Percentiles rank a stretch among this genome's conserved stretches.
phyloP scores from a whole-genome alignment of 2,888 invertebrate species.

The Pollenia griseotomentosa region DNA sequence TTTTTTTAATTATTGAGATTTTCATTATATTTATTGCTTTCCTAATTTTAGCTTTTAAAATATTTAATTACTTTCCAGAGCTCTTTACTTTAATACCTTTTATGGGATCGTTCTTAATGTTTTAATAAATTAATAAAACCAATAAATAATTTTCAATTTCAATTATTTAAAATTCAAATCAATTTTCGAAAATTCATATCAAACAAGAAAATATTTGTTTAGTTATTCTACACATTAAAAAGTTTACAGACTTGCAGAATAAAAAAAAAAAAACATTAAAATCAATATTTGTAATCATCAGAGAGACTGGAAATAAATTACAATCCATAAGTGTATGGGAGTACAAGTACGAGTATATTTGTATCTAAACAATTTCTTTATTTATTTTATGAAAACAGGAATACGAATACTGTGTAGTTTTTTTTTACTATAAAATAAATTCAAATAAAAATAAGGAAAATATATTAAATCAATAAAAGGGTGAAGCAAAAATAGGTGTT shows the following conservation, averaged over 20 bases:
- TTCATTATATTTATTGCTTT: too few relatives aligned
- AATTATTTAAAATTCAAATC: not conserved
- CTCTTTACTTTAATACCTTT: not conserved
- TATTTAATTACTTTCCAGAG: too few relatives aligned
- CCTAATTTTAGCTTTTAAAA: too few relatives aligned
- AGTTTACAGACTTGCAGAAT: not conserved
- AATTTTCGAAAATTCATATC: not conserved
- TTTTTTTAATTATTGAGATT: too few relatives aligned
- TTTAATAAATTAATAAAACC: not conserved
- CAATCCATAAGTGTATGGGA: not conserved
- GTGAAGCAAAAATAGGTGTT: not conserved
- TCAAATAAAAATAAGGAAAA: not conserved
- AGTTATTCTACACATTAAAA: not conserved
- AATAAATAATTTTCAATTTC: not conserved
- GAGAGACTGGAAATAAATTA: not conserved
- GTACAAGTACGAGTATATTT: not conserved
- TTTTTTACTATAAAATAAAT: not conserved
- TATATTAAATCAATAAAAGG: not conserved
- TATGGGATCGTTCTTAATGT: not conserved
- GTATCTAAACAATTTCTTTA: conserved; percentile 1
- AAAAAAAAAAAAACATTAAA: not conserved
- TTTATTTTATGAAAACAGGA: conserved; percentile 13
- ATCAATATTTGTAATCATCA: conserved; percentile 13
- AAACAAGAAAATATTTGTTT: not conserved
- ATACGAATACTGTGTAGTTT: not conserved